Conservation (phyloP, 2,888 invertebrate species). For the Rotaria socialis region DNA sequence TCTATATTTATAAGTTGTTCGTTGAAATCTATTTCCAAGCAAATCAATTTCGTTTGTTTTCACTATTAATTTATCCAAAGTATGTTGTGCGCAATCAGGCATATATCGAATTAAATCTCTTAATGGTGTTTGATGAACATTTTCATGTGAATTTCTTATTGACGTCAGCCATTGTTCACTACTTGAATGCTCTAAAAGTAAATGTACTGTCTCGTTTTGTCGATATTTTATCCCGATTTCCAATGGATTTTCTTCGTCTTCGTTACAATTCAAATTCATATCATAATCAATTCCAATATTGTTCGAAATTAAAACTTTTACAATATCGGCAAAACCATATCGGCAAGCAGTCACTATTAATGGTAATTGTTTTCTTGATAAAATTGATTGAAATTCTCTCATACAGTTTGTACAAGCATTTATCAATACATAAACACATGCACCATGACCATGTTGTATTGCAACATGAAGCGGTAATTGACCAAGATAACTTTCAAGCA, state of each 20-base stretch:
- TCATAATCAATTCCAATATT: neutral
- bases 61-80: conserved; percentile 16
- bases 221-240: conserved; percentile 31
- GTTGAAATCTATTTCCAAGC: neutral
- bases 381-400: neutral
- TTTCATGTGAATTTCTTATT: neutral
- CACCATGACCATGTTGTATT: neutral
- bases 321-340: conserved; percentile 19
- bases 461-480: conserved; percentile 14
- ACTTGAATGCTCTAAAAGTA: neutral
- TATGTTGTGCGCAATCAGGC: neutral
- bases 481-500: neutral
- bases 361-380: neutral
- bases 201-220: neutral
- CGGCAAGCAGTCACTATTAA: conserved; percentile 5
- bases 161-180: neutral
- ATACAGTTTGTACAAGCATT: neutral
- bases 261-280: neutral
- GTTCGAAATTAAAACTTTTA: neutral
- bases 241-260: neutral
- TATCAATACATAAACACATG: conserved; percentile 3
- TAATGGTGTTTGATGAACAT: neutral
- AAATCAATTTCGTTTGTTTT: neutral
- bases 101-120: conserved; percentile 15
- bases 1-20: neutral